phyloP scores from a whole-genome alignment of 1,140 invertebrate genomes.

The Sweltsa coloradensis region DNA sequence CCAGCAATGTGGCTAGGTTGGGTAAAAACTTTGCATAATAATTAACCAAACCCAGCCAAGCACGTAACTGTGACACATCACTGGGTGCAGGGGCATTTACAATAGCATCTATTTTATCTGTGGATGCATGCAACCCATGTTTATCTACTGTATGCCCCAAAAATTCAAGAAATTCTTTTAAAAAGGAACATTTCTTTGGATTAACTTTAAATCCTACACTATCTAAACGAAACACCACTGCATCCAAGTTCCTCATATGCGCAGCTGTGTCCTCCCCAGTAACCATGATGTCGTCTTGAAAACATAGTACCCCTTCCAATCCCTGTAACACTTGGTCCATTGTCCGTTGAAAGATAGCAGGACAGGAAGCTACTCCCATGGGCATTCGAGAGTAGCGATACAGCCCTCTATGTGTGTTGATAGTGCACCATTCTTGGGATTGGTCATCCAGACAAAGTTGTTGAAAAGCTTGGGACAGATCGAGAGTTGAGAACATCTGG shows the following conservation, averaged over 20 bases:
- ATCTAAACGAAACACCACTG: constrained; percentile 16
- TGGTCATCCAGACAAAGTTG: not conserved
- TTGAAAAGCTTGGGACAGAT: constrained; percentile 5
- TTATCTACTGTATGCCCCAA: constrained; percentile 25
- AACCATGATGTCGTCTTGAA: constrained; percentile 23
- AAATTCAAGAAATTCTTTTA: constrained; percentile 16
- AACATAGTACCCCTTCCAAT: constrained; percentile 16
- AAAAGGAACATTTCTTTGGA: constrained; percentile 21
- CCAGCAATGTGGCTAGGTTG: constrained; percentile 17
- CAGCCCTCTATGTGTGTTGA: constrained; percentile 23
- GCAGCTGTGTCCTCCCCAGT: constrained; percentile 13
- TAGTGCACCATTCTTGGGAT: constrained; percentile 16
- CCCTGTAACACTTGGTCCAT: constrained; percentile 24
- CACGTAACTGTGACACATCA: constrained; percentile 20
- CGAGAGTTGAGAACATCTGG: constrained; percentile 16
- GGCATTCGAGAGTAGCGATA: constrained; percentile 24
- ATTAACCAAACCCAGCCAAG: constrained; percentile 22
- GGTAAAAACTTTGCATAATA: constrained; percentile 23
- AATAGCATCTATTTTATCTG: constrained; percentile 29
- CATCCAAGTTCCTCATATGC: constrained; percentile 14
- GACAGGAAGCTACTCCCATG: constrained; percentile 26
- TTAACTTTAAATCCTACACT: constrained; percentile 9
- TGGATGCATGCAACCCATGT: constrained; percentile 24
- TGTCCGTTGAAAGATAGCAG: constrained; percentile 25
- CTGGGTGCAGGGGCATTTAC: constrained; percentile 16